Conservation (phyloP, 2,888 invertebrate genomes). For the Helleia helle region DNA sequence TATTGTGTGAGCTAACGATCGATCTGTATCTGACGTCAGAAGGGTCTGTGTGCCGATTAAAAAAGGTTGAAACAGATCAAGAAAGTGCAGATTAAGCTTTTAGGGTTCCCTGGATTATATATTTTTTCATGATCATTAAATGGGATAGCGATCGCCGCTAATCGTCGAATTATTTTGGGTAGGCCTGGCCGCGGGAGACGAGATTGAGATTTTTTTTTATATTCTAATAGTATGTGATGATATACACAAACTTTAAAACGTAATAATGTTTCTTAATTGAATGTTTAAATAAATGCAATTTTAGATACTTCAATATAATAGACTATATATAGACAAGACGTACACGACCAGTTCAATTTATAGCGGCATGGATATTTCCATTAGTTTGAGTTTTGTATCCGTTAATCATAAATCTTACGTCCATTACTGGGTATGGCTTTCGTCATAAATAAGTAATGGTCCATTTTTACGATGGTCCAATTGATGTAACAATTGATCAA, state of each 20-base stretch:
- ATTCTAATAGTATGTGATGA: too few relatives aligned
- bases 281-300: too few relatives aligned
- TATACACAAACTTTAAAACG: too few relatives aligned
- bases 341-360: too few relatives aligned
- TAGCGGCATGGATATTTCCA: too few relatives aligned
- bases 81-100: slow-evolving; percentile 9
- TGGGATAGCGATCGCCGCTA: too few relatives aligned
- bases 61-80: slow-evolving; percentile 12
- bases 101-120: not conserved
- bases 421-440: not conserved
- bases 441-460: not conserved
- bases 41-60: slow-evolving; percentile 8
- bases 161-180: too few relatives aligned
- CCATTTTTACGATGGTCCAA: not conserved
- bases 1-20: slow-evolving; percentile 12
- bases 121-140: not conserved
- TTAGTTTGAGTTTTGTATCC: not conserved
- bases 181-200: too few relatives aligned
- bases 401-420: slow-evolving; percentile 2
- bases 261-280: too few relatives aligned
- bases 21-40: slow-evolving; percentile 13
- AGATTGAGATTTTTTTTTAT: too few relatives aligned
- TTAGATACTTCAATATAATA: too few relatives aligned
- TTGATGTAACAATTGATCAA: not conserved
- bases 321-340: not conserved